Conservation (phyloP, 1,140 invertebrate genomes). For the Magallana angulata region DNA sequence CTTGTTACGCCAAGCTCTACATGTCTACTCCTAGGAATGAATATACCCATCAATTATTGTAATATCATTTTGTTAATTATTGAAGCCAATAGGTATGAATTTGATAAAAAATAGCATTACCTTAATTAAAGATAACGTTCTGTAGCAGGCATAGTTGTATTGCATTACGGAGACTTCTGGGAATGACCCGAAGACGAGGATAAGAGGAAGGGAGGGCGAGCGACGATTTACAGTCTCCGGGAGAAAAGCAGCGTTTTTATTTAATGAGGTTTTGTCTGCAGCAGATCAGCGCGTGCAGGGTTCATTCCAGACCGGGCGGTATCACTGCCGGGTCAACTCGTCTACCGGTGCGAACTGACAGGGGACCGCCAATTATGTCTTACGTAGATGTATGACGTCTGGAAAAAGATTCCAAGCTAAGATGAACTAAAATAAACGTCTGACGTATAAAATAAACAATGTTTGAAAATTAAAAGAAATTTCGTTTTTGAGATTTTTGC, state of each 20-base stretch:
- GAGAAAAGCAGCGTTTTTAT: not conserved
- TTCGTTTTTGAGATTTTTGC: too few species aligned
- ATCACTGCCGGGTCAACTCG: not conserved
- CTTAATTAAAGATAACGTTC: conserved; percentile 20
- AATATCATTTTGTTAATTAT: conserved; percentile 29
- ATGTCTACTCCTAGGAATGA: not conserved
- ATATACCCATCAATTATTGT: not conserved
- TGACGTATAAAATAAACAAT: too few species aligned
- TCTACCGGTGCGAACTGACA: not conserved
- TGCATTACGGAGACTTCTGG: not conserved
- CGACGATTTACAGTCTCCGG: not conserved
- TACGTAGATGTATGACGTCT: too few species aligned
- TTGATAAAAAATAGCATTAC: conserved; percentile 8
- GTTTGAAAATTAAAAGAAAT: too few species aligned
- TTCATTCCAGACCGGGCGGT: not conserved
- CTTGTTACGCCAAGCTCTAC: not conserved
- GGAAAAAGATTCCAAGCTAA: too few species aligned
- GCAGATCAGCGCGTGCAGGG: not conserved
- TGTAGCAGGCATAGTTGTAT: not conserved
- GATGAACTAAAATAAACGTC: too few species aligned
- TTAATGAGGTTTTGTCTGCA: conserved; percentile 16
- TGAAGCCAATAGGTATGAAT: conserved; percentile 19
- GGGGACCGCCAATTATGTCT: too few species aligned
- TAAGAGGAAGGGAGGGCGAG: not conserved
- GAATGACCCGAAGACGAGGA: not conserved